A percentile compares a stretch with the other conserved stretches of the same genome.
These are phyloP conservation scores for Archips crataeganus DNA, from an alignment of 2,888 invertebrate genomes.

Conservation along the genomic window DNA sequence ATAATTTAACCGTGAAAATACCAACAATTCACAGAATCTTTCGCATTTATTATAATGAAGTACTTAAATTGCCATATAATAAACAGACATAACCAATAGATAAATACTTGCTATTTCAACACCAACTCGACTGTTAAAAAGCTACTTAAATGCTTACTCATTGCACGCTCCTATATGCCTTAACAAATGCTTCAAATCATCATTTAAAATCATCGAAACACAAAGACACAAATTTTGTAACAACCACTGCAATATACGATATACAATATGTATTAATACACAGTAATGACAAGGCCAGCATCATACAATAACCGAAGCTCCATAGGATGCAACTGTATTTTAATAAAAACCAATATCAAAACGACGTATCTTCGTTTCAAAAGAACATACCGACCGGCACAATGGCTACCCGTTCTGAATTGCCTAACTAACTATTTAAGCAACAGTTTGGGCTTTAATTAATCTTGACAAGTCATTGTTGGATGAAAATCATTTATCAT, in stretches of 20 bases:
- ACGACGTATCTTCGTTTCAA: constrained; percentile 32
- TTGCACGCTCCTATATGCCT: constrained; percentile 11
- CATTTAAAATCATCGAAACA: constrained; percentile 20
- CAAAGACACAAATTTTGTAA: constrained; percentile 35
- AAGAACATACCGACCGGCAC: constrained; percentile 44
- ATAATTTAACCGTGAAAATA: constrained; percentile 1
- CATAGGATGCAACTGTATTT: constrained; percentile 40
- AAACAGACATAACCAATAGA: neutral
- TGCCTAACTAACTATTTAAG: constrained; percentile 82
- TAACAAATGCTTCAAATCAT: constrained; percentile 14
- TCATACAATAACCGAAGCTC: constrained; percentile 20
- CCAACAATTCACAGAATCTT: neutral
- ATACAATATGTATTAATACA: constrained; percentile 42
- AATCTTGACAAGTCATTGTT: constrained; percentile 80
- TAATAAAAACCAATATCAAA: constrained; percentile 38
- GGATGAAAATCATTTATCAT: constrained; percentile 79
- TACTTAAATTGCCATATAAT: neutral
- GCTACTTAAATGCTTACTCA: constrained; percentile 18
- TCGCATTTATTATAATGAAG: neutral
- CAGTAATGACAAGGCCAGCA: constrained; percentile 43
- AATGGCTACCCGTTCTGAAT: constrained; percentile 69
- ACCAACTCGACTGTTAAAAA: constrained; percentile 6
- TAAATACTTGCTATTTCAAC: constrained; percentile 4
- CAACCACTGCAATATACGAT: constrained; percentile 21
- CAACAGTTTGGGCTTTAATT: constrained; percentile 79